Base-by-base conservation (phyloP, 2,113 vertebrate genomes). In the Chaetorhynchus papuensis region DNA sequence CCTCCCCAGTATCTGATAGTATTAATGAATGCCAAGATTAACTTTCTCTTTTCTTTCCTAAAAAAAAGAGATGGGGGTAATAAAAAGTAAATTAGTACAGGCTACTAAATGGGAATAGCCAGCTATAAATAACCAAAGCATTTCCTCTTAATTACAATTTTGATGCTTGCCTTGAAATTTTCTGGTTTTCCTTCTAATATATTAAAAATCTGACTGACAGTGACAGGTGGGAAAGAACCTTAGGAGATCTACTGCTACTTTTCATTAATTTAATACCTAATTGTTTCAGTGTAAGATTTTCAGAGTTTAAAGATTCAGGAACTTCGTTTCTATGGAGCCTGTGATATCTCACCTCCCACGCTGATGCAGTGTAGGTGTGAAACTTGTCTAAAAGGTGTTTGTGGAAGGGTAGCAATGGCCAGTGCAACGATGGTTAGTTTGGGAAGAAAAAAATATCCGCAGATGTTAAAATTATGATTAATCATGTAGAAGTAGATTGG, bases 51-150 rank as follows among this genome's bases (percentile, higher is more conserved):
- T 81, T 78, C 33, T 82, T 72, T 74, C 37, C 10, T 56, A 77
- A 72, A 70, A 59, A 88, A 85, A 80, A 83, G 35, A 88, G 20
- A 85, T 89, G 35, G 63, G 52, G 76, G 21, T 88, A 87, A 83
- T 83, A 88, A 91, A 91, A 91, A 93, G 6, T 27, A 94, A 93
- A 94, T 83, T 88, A 95, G 60, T 86, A 52, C 12, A 77, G 83
- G 33, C 64, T 92, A 56, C 72, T 96, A 68, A 94, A 83, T 78
- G 64, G 52, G 47, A 93, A 75, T 77, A 81, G 44, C 41, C 41
- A 52, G 33, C 22, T 90, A 81, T 80, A 88, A 94, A 92, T 95
- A 86, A 27, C 71, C 35, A 52, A 74, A 88, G 26, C 26, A 74
- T 63, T 90, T 76, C 42, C 71, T 91, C 24, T 86, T 93, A 92